Conservation (phyloP, 2,797 vertebrate genomes). For the Odontamblyopus lacepedii region DNA sequence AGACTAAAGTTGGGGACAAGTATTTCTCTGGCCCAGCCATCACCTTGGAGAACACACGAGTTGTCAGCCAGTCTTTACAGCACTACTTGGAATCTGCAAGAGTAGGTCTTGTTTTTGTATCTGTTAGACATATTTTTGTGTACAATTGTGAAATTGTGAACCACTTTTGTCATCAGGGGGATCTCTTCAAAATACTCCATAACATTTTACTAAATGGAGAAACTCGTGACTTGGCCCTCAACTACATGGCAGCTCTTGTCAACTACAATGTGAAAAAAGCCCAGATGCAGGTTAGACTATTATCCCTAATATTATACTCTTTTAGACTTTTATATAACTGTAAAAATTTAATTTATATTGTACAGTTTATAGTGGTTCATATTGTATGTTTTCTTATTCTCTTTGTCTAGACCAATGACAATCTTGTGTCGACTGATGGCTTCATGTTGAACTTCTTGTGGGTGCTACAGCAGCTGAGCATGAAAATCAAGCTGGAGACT, state of each 20-base stretch:
- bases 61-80: slow-evolving; percentile 96
- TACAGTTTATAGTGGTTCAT: neutral
- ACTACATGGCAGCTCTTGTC: slow-evolving; percentile 95
- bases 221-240: slow-evolving; percentile 92
- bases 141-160: neutral
- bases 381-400: slow-evolving; percentile 1
- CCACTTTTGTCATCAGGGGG: slow-evolving; percentile 79
- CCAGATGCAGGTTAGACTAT: slow-evolving; percentile 90
- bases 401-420: slow-evolving; percentile 88
- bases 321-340: neutral
- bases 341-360: neutral
- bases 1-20: slow-evolving; percentile 97
- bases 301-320: neutral
- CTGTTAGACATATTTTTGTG: neutral
- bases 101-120: slow-evolving; percentile 66
- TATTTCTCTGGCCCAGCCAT: slow-evolving; percentile 99
- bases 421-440: slow-evolving; percentile 95
- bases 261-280: slow-evolving; percentile 98
- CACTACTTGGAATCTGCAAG: slow-evolving; percentile 95
- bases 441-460: slow-evolving; percentile 99
- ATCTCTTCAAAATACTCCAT: slow-evolving; percentile 95
- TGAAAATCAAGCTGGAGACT: slow-evolving; percentile 97
- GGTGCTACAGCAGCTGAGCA: slow-evolving; percentile 97
- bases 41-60: slow-evolving; percentile 95
- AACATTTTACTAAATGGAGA: slow-evolving; percentile 94